Conservation (phyloP, 2,797 vertebrate genomes). For the Sternarchorhynchus goeldii region DNA sequence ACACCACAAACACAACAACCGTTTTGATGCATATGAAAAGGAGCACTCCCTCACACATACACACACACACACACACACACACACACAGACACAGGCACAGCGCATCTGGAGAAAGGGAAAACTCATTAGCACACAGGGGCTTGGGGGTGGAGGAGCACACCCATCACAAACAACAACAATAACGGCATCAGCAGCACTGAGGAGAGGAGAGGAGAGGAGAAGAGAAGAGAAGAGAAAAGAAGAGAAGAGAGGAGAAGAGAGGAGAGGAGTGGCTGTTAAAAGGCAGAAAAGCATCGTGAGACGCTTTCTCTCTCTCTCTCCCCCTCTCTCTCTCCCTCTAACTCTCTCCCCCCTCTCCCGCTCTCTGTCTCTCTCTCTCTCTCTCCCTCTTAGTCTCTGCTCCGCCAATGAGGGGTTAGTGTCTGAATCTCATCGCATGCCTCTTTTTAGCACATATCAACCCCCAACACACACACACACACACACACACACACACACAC, state of each 20-base stretch:
- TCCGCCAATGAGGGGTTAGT: too few species aligned
- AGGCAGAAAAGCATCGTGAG: too few species aligned
- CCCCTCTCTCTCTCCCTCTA: background rate
- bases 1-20: conserved; percentile 73
- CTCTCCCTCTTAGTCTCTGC: too few species aligned
- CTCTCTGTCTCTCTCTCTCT: too few species aligned
- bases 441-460: too few species aligned
- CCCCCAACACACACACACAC: too few species aligned
- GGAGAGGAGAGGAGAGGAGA: conserved; percentile 44
- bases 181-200: conserved; percentile 40
- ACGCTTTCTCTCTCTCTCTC: conserved; percentile 10
- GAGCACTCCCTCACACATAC: conserved; percentile 50
- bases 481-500: conserved; percentile 2
- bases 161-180: conserved; percentile 47
- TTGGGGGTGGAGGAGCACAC: conserved; percentile 21
- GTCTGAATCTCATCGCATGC: too few species aligned
- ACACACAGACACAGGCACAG: conserved; percentile 41
- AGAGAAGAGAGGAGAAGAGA: too few species aligned
- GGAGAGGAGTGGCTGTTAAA: too few species aligned
- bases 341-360: too few species aligned
- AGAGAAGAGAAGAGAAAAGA: too few species aligned
- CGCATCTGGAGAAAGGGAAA: conserved; percentile 57
- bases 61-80: conserved; percentile 59
- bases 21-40: conserved; percentile 72
- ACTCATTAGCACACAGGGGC: conserved; percentile 56